Evolutionary conservation across 2,797 vertebrate species (phyloP).

Genomic region (Thamnophis elegans): DNA sequence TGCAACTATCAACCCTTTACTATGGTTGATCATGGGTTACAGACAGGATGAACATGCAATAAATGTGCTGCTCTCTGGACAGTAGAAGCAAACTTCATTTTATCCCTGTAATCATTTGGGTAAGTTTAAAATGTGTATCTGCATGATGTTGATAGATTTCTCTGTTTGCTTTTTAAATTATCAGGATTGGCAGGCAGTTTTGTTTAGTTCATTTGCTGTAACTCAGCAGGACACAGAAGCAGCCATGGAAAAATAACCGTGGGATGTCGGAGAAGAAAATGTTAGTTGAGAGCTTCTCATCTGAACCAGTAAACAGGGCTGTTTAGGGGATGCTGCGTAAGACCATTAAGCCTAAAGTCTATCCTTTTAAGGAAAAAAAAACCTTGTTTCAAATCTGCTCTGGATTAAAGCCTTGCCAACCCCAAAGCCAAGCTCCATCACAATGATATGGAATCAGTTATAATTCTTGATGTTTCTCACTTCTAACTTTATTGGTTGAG

Average conservation of each 20-base stretch:
- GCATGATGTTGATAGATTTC: not conserved
- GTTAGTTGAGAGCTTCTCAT: not conserved
- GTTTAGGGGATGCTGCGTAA: not conserved
- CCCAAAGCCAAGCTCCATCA: not conserved
- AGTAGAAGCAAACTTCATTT: not conserved
- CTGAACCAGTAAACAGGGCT: not conserved
- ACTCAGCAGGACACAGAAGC: not conserved
- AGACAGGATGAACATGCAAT: not conserved
- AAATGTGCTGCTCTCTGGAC: not conserved
- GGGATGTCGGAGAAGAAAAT: not conserved
- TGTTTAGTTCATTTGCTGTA: not conserved
- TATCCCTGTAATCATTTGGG: not conserved
- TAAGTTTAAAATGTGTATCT: not conserved
- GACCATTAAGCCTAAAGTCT: not conserved
- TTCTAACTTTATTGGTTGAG: not conserved
- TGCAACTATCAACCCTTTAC: not conserved
- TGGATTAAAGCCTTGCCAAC: not conserved
- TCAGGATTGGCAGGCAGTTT: not conserved
- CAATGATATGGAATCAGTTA: not conserved
- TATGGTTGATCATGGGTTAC: not conserved
- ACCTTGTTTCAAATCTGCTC: not conserved
- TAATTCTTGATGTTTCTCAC: not conserved
- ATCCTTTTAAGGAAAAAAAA: not conserved
- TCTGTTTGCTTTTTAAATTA: not conserved
- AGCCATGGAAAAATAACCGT: not conserved